Base-by-base conservation (phyloP, 2,888 invertebrate genomes). In the Abrostola triplasia region DNA sequence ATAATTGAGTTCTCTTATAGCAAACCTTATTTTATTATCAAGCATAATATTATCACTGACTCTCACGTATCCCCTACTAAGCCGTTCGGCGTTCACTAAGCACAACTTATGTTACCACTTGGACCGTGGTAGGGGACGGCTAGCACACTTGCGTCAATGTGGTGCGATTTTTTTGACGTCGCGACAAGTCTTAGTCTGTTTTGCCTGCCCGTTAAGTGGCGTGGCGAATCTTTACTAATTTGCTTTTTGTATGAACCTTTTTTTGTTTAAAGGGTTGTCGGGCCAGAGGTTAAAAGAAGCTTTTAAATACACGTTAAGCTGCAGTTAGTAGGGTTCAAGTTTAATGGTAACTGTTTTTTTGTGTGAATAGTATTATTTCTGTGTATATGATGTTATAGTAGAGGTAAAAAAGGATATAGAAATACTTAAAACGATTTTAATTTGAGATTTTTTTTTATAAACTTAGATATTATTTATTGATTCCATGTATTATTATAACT, bases 181-280 rank as follows among this genome's bases (percentile, higher is more conserved):
- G 89, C 94, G 92, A 88, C 93, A 86, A 84, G 85, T 87, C 88
- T 87, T 84, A 87, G 81, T 72, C 83, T 93, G 92, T 94, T 94
- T 90, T 91, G 92, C 83, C 89, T 91, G 86, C 85, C 81, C 85
- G 88, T 88, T 92, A 93, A 94, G 94, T 93, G 92, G 88, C 87
- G 88, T 91, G 85, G 87, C 90, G 84, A 92, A 90, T 88, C 83
- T 77, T 77, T 76, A 90, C 92, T 92, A 92, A 93, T 93, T 92
- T 87, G 85, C 86, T 88, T 90, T 90, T 90, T 90, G 79, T 74
- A 54, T 64, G 70, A 79, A 55, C 59, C 38, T 53, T 75, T 71
- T 92, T 92, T 90, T 88, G 81, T 84, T 79, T 9, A 88, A 91
- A 90, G 88, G 90, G 85, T 84, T 85, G 81, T 50, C 36, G 41